Evolutionary conservation across 2,888 invertebrate species (phyloP), one percentile per base, ranked within the genome.

Genomic region (Caradrina clavipalpis): DNA sequence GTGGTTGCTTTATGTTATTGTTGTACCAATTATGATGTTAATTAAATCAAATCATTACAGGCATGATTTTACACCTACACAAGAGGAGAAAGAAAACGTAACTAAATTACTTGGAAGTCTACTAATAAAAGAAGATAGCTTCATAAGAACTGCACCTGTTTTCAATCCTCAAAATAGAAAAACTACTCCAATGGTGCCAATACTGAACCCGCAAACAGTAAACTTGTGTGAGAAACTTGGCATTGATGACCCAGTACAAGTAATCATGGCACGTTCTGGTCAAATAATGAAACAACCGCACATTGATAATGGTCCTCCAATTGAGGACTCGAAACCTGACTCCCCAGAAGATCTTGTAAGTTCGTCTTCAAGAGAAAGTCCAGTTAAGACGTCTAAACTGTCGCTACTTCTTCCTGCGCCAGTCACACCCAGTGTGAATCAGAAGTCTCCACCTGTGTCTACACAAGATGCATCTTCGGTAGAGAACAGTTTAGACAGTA

Each of bases 191-290:
- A 95, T 92, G 17, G 94, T 93, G 55, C 96, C 97, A 4, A 91
- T 96, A 81, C 88, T 97, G 42, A 98, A 98, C 88, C 96, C 97
- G 17, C 98, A 98, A 89, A 98, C 98, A 11, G 94, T 96, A 17
- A 88, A 93, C 19, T 96, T 98, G 54, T 98, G 98, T 91, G 96
- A 97, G 57, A 96, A 91, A 74, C 90, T 98, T 50, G 97, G 97
- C 0, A 97, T 99, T 67, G 98, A 98, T 89, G 99, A 99, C 94
- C 99, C 99, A 0, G 92, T 98, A 17, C 96, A 96, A 78, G 93
- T 98, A 49, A 90, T 98, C 0, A 90, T 97, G 90, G 91, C 96
- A 17, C 90, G 96, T 69, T 91, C 90, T 26, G 96, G 97, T 0
- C 91, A 96, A 73, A 90, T 88, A 39, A 92, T 96, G 90, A 90